Evolutionary conservation across 2,797 vertebrate species (phyloP).

Genomic region (Lithobates sylvaticus): DNA sequence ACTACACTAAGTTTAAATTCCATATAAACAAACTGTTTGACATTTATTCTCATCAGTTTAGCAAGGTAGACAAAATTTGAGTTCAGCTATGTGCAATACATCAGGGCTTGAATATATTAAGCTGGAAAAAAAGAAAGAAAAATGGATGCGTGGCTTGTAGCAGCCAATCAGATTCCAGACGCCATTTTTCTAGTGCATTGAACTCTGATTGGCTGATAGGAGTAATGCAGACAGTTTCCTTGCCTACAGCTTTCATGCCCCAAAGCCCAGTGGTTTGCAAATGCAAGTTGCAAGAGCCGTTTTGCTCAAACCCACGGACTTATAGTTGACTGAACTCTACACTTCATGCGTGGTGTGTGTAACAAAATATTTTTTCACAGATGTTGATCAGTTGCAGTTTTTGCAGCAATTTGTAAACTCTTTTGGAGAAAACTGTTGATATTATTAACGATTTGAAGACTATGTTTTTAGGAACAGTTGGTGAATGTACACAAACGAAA

Average conservation of each 20-base stretch:
- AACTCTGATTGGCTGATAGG: not conserved
- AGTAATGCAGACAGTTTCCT: not conserved
- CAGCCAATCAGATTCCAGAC: not conserved
- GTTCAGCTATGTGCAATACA: conserved; percentile 18
- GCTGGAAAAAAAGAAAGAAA: not conserved
- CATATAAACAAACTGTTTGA: conserved; percentile 72
- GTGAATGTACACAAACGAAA: conserved; percentile 49
- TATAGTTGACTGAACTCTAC: conserved; percentile 33
- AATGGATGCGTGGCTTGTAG: not conserved
- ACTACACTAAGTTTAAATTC: conserved; percentile 73
- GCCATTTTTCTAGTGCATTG: not conserved
- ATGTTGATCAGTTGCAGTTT: conserved; percentile 39
- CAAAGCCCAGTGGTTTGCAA: conserved; percentile 3
- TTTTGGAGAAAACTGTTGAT: conserved; percentile 44
- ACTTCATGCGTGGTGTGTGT: conserved; percentile 40
- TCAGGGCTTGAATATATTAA: not conserved
- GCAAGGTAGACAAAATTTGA: not conserved
- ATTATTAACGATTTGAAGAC: conserved; percentile 39
- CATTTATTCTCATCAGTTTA: conserved; percentile 43
- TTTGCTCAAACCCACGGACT: conserved; percentile 16
- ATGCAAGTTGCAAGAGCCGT: not conserved
- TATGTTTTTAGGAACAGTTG: conserved; percentile 41
- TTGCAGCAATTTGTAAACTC: conserved; percentile 40
- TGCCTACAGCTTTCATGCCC: not conserved
- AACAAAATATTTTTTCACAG: conserved; percentile 52